phyloP scores from a whole-genome alignment of 2,797 vertebrate species.

The Myotis planiceps region DNA sequence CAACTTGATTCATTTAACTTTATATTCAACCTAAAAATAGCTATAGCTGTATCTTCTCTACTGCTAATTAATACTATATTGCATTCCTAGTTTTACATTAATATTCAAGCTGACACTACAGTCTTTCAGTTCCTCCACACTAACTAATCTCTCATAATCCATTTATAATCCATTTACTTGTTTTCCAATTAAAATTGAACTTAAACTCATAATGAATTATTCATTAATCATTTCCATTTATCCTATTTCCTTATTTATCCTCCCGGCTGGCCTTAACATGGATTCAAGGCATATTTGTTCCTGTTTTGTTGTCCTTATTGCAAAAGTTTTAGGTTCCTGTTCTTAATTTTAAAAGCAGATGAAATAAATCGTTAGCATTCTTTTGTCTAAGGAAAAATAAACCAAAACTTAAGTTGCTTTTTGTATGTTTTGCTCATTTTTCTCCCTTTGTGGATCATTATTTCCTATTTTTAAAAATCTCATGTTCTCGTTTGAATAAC shows the following conservation, averaged over 20 bases:
- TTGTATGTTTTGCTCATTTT: neutral
- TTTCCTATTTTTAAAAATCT: neutral
- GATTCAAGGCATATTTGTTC: neutral
- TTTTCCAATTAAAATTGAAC: constrained; percentile 55
- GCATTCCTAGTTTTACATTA: constrained; percentile 33
- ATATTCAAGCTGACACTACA: constrained; percentile 7
- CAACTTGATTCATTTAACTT: constrained; percentile 34
- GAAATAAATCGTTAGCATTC: neutral
- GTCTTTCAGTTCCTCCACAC: constrained; percentile 44
- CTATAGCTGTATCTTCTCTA: neutral
- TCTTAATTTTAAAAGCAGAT: neutral
- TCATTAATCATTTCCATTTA: constrained; percentile 22
- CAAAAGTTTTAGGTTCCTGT: neutral
- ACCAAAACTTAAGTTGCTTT: neutral
- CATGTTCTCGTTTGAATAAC: neutral
- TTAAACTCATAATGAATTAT: constrained; percentile 34
- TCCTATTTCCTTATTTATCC: neutral
- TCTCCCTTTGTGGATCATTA: neutral
- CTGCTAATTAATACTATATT: neutral
- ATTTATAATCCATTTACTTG: constrained; percentile 21
- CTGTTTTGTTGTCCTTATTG: neutral
- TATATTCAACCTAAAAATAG: constrained; percentile 31
- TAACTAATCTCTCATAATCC: neutral
- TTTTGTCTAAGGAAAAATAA: constrained; percentile 36
- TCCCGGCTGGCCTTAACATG: neutral